Evolutionary conservation across 2,113 vertebrate genomes (phyloP).

Genomic region (Equus przewalskii): DNA sequence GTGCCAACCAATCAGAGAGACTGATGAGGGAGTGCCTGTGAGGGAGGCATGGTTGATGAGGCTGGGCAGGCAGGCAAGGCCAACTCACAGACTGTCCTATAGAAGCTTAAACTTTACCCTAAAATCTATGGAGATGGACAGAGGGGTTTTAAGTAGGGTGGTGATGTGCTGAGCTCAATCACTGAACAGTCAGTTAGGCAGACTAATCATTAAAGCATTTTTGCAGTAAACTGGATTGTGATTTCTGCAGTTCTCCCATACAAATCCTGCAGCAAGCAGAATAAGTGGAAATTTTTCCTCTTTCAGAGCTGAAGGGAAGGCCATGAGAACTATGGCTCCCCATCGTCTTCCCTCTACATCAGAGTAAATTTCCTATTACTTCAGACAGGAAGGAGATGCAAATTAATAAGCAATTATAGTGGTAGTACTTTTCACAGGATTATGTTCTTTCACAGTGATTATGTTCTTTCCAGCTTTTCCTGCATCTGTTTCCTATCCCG

Average conservation of each 20-base stretch:
- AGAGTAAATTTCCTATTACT: constrained; percentile 5
- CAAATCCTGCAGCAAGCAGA: neutral
- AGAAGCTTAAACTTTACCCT: neutral
- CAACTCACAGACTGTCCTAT: neutral
- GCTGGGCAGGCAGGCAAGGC: neutral
- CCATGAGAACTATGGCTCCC: neutral
- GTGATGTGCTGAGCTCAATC: neutral
- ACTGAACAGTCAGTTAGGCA: neutral
- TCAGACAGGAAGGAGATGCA: neutral
- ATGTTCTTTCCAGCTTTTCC: neutral
- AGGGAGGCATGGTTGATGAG: neutral
- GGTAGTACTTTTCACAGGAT: neutral
- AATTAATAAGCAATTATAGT: neutral
- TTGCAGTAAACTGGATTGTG: neutral
- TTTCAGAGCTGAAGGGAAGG: neutral
- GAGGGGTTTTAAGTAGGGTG: neutral
- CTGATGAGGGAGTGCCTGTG: neutral
- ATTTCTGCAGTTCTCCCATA: neutral
- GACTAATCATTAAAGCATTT: neutral
- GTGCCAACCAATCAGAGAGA: neutral
- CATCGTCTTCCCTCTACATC: neutral
- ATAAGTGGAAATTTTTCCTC: neutral
- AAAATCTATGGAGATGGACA: neutral
- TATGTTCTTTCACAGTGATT: neutral
- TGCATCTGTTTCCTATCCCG: neutral